Conservation (phyloP, 2,888 invertebrate genomes). For the Microctonus aethiopoides region DNA sequence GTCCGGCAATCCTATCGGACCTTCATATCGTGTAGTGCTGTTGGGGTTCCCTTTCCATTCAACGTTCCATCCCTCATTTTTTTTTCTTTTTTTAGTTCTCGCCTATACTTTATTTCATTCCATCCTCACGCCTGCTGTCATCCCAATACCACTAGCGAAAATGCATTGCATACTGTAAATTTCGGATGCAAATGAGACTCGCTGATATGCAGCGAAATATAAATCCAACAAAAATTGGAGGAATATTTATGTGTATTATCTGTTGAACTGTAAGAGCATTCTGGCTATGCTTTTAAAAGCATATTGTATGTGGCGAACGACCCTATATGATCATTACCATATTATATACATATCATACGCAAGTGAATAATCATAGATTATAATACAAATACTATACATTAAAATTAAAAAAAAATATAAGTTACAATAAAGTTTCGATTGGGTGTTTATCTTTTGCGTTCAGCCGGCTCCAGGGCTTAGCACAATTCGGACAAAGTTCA, state of each 20-base stretch:
- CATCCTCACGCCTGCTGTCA: slow-evolving; percentile 17
- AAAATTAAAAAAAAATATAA: not conserved
- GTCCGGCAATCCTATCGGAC: slow-evolving; percentile 50
- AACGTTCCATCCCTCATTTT: slow-evolving; percentile 15
- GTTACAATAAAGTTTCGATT: not conserved
- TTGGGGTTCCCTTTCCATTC: slow-evolving; percentile 33
- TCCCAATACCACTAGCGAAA: slow-evolving; percentile 29
- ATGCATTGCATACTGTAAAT: slow-evolving; percentile 56
- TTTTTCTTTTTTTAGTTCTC: slow-evolving; percentile 4
- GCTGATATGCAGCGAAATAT: slow-evolving; percentile 62
- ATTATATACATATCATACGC: not conserved
- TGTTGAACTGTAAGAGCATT: slow-evolving; percentile 41
- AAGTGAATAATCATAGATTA: too few species aligned
- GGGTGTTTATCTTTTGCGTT: slow-evolving; percentile 8
- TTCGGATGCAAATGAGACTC: slow-evolving; percentile 63
- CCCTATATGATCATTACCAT: not conserved
- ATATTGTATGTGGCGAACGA: not conserved
- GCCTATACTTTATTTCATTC: not conserved
- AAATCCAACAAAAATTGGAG: slow-evolving; percentile 60
- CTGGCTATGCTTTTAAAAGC: slow-evolving; percentile 24
- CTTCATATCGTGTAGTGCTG: slow-evolving; percentile 49
- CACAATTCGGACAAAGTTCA: slow-evolving; percentile 13
- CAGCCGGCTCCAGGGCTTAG: slow-evolving; percentile 14
- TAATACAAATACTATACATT: too few species aligned
- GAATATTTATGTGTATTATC: slow-evolving; percentile 64